Evolutionary conservation across 92 coral and sea anemone species (phyloP), one percentile per base, ranked within the genome.

Genomic region (Diadumene lineata): DNA sequence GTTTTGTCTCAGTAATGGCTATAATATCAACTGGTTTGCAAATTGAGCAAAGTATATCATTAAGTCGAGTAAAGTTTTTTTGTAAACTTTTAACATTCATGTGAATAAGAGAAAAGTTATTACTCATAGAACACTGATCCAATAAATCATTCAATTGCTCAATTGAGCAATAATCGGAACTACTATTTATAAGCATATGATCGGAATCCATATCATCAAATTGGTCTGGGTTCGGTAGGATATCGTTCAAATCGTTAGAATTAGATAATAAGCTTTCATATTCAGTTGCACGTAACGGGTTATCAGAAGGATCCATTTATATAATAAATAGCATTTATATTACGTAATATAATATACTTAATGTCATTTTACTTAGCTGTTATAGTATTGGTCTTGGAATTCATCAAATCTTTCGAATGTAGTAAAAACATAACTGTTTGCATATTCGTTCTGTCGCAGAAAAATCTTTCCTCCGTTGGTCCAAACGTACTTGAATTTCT

Each of bases 141-240:
- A 38, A 38, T 61, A 74, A 15, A 34, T 56, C 33, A 34, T 23
- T 60, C 43, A 30, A 56, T 32, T 38, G 48, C 7, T 38, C 13
- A 4, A 66, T 64, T 29, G 70, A 34, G 29, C 65, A 74, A 50
- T 80, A 58, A 33, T 80, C 67, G 22, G 79, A 72, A 38, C 34
- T 38, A 23, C 72, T 72, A 16, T 11, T n/a, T 26, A 16, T 28
- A 55, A 80, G 81, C 85, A 63, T 73, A 25, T 22, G 23, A 69
- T 74, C 85, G 31, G 81, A 74, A 28, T 74, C 81, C 48, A 38
- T 61, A 29, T 81, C 85, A 64, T 81, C 75, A 74, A 73, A 48
- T 30, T 67, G 64, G 50, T 81, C 85, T 27, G 81, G 85, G 24
- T 80, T 80, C 9, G 62, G 85, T 26, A 80, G 30, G 31, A 73